phyloP scores from a whole-genome alignment of 23 tunicate species.

The Halocynthia aurantium region DNA sequence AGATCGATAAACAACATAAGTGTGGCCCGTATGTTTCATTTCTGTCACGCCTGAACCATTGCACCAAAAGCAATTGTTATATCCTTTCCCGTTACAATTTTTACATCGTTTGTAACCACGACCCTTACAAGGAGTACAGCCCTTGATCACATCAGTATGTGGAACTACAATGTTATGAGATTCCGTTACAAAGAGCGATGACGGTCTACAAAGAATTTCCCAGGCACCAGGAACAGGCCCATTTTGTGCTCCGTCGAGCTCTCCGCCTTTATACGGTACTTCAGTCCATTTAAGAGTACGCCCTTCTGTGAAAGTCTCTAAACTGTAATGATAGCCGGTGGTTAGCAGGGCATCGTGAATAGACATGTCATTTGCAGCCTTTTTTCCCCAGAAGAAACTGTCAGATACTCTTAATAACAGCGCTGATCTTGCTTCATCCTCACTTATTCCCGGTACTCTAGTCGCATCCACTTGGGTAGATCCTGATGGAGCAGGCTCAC shows the following conservation, averaged over 20 bases:
- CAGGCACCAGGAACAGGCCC: conserved; percentile 90
- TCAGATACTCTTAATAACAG: conserved; percentile 46
- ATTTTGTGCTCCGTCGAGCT: conserved; percentile 54
- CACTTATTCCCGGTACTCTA: conserved; percentile 31
- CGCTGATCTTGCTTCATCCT: conserved; percentile 75
- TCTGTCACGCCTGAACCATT: conserved; percentile 4
- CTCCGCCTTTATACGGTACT: conserved; percentile 70
- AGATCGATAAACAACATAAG: conserved; percentile 9
- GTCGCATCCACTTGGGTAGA: not conserved
- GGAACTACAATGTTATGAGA: conserved; percentile 49
- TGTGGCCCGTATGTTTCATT: not conserved
- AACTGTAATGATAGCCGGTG: conserved; percentile 57
- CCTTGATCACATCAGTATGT: conserved; percentile 55
- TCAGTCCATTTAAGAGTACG: conserved; percentile 46
- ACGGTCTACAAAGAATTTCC: conserved; percentile 41
- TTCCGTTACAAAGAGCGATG: conserved; percentile 33
- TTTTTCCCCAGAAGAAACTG: conserved; percentile 60
- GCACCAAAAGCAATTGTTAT: conserved; percentile 43
- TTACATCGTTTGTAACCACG: conserved; percentile 54
- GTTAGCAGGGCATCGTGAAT: conserved; percentile 52
- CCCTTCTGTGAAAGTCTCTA: conserved; percentile 75
- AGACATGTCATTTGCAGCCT: conserved; percentile 60
- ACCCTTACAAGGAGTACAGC: conserved; percentile 45
- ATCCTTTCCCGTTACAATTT: conserved; percentile 52
- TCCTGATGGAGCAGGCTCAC: no score